A percentile compares a stretch with the other conserved stretches of the same genome.
These are phyloP conservation scores for Neotoxoptera formosana DNA, from an alignment of 1,140 invertebrate species.

Conservation along the genomic window DNA sequence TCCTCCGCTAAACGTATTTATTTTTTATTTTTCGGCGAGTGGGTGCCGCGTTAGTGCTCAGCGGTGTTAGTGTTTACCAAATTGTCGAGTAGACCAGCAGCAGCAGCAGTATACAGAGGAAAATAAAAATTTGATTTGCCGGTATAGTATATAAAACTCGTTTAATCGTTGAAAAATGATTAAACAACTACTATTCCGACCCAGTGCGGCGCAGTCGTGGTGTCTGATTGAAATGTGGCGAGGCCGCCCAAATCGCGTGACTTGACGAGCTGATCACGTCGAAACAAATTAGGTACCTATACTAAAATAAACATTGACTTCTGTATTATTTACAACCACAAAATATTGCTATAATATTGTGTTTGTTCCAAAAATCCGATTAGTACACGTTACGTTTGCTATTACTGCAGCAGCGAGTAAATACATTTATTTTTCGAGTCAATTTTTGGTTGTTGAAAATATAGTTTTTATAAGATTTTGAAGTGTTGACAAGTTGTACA, in stretches of 20 bases:
- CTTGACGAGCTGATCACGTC: neutral
- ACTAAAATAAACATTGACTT: too few relatives aligned
- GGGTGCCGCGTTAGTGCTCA: neutral
- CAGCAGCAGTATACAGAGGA: neutral
- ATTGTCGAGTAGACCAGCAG: neutral
- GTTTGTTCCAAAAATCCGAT: too few relatives aligned
- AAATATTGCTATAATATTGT: too few relatives aligned
- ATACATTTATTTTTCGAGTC: neutral
- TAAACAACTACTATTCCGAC: neutral
- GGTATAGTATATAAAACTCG: neutral
- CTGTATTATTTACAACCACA: too few relatives aligned
- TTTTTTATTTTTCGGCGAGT: neutral
- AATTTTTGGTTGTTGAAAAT: neutral
- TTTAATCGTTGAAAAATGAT: neutral
- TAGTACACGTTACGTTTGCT: neutral
- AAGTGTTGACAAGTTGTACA: neutral
- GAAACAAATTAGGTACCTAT: neutral
- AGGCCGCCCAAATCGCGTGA: neutral
- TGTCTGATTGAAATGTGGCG: neutral
- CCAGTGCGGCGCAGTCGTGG: neutral
- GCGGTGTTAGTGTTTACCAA: neutral
- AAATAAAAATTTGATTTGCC: neutral
- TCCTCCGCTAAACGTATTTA: neutral
- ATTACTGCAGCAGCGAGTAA: neutral
- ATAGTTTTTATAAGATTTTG: too few relatives aligned